Percentiles rank a stretch among this genome's conserved stretches.
Evolutionary conservation across 2,888 invertebrate genomes (phyloP).

Genomic region (Cephus runcator): DNA sequence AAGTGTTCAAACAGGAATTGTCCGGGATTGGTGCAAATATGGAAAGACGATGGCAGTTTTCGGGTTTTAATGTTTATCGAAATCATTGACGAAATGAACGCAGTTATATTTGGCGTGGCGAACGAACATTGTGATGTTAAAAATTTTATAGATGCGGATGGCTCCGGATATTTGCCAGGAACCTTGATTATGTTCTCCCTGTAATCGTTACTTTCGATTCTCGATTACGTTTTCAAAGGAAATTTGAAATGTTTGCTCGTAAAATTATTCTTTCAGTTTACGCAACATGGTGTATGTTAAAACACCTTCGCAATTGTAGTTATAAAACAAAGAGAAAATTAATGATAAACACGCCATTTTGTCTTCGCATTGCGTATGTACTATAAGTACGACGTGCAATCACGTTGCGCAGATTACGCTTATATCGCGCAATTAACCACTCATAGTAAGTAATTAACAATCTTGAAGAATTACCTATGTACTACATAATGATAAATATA

Average conservation of each 20-base stretch:
- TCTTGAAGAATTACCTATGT: neutral
- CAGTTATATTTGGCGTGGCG: neutral
- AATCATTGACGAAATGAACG: conserved; percentile 40
- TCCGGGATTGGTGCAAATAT: conserved; percentile 87
- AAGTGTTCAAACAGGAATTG: conserved; percentile 82
- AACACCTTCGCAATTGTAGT: neutral
- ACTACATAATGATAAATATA: neutral
- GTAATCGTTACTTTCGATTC: neutral
- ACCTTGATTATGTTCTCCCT: neutral
- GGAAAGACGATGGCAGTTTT: conserved; percentile 88
- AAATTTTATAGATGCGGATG: neutral
- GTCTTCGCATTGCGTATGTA: neutral
- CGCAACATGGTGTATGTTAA: neutral
- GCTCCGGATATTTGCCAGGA: neutral
- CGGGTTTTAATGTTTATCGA: conserved; percentile 71
- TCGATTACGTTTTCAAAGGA: neutral
- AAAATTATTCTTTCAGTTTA: neutral
- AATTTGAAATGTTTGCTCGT: neutral
- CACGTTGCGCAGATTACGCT: neutral
- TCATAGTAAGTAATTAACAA: neutral
- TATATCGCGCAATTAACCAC: neutral
- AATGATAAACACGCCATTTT: neutral
- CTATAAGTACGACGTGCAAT: neutral
- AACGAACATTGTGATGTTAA: neutral
- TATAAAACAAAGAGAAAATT: neutral